Percentiles rank a stretch among this genome's conserved stretches.
Conservation (phyloP, 92 coral and sea anemone species). For the Siderastrea siderea region DNA sequence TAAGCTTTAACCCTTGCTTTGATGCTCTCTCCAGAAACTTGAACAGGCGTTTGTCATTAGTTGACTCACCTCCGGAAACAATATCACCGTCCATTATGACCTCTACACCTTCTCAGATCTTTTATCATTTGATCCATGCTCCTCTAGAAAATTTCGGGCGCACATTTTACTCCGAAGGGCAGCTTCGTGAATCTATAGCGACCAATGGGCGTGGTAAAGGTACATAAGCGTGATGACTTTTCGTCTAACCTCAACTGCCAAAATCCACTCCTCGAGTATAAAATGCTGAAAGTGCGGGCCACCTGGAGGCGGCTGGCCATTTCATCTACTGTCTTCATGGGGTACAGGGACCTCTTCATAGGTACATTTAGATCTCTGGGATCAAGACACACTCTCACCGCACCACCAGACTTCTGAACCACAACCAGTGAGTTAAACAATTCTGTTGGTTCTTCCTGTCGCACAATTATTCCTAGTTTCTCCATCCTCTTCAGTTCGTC, state of each 20-base stretch:
- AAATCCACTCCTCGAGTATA: constrained; percentile 58
- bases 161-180: constrained; percentile 55
- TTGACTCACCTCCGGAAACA: constrained; percentile 30
- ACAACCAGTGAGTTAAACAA: constrained; percentile 38
- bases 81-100: constrained; percentile 59
- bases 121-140: constrained; percentile 43
- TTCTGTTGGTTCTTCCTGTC: constrained; percentile 44
- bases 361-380: constrained; percentile 32
- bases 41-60: constrained; percentile 26
- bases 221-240: constrained; percentile 41
- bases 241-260: constrained; percentile 51
- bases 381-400: constrained; percentile 44
- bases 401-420: constrained; percentile 34
- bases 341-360: constrained; percentile 40
- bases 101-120: constrained; percentile 62
- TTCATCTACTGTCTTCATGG: constrained; percentile 28
- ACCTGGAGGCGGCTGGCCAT: constrained; percentile 15
- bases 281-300: constrained; percentile 34
- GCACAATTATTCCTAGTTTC: constrained; percentile 27
- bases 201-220: constrained; percentile 52
- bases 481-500: constrained; percentile 34
- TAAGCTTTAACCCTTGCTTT: constrained; percentile 37
- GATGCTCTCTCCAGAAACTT: constrained; percentile 37
- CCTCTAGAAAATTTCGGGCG: constrained; percentile 55
- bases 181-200: constrained; percentile 41